Evolutionary conservation across 2,888 invertebrate genomes (phyloP), one percentile per base, ranked within the genome.

Genomic region (Barypeithes pellucidus): DNA sequence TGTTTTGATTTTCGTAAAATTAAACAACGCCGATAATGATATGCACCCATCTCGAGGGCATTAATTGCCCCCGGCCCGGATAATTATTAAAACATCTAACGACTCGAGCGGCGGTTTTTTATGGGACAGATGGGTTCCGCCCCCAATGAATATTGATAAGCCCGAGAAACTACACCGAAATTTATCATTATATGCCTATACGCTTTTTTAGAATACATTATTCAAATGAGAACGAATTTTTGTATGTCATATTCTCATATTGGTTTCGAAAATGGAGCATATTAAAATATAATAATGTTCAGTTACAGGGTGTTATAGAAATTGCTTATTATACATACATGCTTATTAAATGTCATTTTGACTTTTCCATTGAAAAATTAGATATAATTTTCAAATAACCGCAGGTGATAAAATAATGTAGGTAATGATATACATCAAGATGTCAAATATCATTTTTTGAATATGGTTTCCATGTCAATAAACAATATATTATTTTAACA

Each of bases 81-180:
- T 70, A 62, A 70, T 70, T 70, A 70, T 70, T 70, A 70, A 70
- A 70, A 62, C 70, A 70, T 70, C 62, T 62, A 70, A 70, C 62
- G 57, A 70, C 62, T 39, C 45, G 54, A 52, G 50, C 57, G 65
- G 71, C 77, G 52, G 76, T 84, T 84, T 82, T 84, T 84, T 83
- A 83, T 81, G 80, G 79, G 83, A 83, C 84, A 84, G 84, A 83
- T 84, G 84, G 80, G 80, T 82, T 76, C 77, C 84, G 84, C 84
- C 84, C 83, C 84, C 83, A 82, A 85, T 85, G 84, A 85, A 85
- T 85, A 85, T 84, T 85, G 84, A 85, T 84, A 84, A 83, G 83
- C 54, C 54, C 18, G n/a, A 14, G 62, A 50, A 73, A 68, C 67
- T 67, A 68, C 65, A 73, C 63, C 67, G 41, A 67, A 68, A 68